Evolutionary conservation across 2,888 invertebrate genomes (phyloP).

Genomic region (Caenorhabditis sulstoni): DNA sequence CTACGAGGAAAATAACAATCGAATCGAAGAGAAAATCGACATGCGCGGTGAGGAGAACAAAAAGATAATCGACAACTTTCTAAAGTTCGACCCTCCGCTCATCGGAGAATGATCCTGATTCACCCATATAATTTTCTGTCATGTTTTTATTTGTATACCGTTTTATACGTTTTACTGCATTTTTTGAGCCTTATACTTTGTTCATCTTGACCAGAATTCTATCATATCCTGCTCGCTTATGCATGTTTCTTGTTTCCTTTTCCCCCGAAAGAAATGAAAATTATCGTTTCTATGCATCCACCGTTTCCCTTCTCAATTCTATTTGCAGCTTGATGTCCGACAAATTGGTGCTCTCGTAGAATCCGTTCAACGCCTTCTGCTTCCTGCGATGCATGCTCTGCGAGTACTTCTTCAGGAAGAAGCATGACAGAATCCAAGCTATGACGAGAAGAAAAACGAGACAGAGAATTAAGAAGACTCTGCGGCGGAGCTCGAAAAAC

Average conservation of each 20-base stretch:
- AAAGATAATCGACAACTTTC: constrained; percentile 21
- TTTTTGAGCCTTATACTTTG: constrained; percentile 4
- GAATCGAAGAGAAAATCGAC: not conserved
- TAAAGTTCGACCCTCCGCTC: constrained; percentile 34
- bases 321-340: constrained; percentile 35
- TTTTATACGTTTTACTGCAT: constrained; percentile 45
- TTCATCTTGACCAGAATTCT: constrained; percentile 15
- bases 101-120: not conserved
- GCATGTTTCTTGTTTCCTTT: constrained; percentile 10
- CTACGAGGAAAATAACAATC: not conserved
- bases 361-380: constrained; percentile 26
- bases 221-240: constrained; percentile 2
- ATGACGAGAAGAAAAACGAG: constrained; percentile 23
- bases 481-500: constrained; percentile 18
- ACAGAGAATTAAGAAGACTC: constrained; percentile 31
- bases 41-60: not conserved
- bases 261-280: not conserved
- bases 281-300: constrained; percentile 9
- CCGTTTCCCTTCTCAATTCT: constrained; percentile 35
- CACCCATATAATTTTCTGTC: not conserved
- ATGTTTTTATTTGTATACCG: constrained; percentile 33
- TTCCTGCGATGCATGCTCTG: constrained; percentile 31
- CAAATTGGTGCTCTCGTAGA: constrained; percentile 30
- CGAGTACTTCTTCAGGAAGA: constrained; percentile 30
- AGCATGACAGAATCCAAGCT: constrained; percentile 35